phyloP scores from a whole-genome alignment of 2,888 invertebrate genomes.

The Noctua janthe region DNA sequence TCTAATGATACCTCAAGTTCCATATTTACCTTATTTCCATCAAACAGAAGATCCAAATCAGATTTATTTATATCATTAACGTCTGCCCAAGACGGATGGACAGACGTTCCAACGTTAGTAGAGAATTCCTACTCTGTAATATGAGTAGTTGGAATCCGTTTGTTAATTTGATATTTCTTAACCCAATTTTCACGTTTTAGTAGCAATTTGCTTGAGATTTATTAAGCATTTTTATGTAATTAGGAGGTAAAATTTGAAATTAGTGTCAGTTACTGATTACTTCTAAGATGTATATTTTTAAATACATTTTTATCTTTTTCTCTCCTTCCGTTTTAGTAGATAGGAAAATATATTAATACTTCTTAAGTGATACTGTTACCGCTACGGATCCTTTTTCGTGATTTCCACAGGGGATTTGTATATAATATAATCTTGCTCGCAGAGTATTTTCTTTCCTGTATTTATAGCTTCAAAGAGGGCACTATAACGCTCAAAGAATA shows the following conservation, averaged over 20 bases:
- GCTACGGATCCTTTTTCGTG: conserved; percentile 11
- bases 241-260: conserved; percentile 1
- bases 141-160: conserved; percentile 40
- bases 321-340: background rate
- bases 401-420: conserved; percentile 23
- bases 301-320: background rate
- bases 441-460: background rate
- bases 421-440: conserved; percentile 15
- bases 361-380: conserved; percentile 6
- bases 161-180: conserved; percentile 48
- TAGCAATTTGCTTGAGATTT: conserved; percentile 50
- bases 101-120: conserved; percentile 19
- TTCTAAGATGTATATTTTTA: background rate
- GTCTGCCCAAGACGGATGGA: conserved; percentile 46
- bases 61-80: conserved; percentile 57
- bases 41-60: conserved; percentile 43
- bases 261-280: conserved; percentile 25
- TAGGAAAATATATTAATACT: conserved; percentile 10
- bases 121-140: conserved; percentile 45
- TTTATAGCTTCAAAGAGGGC: background rate
- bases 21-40: conserved; percentile 43
- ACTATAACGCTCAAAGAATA: background rate
- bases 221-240: conserved; percentile 42
- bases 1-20: background rate
- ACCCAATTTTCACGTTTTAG: conserved; percentile 45